Conservation (phyloP, 2,797 vertebrate species). For the Prionace glauca region DNA sequence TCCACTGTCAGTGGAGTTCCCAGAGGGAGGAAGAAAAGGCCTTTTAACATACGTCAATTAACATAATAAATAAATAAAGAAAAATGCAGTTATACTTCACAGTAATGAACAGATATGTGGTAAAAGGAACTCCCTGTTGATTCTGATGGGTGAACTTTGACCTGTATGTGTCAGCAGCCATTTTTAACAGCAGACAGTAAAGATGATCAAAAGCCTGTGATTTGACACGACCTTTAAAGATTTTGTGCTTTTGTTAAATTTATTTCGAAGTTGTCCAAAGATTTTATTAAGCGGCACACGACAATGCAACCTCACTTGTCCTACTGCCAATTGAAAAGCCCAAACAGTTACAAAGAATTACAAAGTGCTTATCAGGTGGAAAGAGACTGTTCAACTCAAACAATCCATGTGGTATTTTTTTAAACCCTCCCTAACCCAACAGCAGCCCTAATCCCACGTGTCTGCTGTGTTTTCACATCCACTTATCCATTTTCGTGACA, state of each 20-base stretch:
- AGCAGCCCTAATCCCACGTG: not conserved
- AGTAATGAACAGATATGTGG: conserved; percentile 2
- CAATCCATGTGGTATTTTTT: not conserved
- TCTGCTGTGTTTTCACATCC: not conserved
- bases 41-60: conserved; percentile 25
- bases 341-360: not conserved
- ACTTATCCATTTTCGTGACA: not conserved
- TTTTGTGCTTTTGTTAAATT: not conserved
- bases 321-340: not conserved
- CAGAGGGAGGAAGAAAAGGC: not conserved
- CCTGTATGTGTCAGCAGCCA: not conserved
- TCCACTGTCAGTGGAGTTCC: conserved; percentile 24
- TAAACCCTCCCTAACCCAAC: not conserved
- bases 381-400: not conserved
- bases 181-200: not conserved
- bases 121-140: not conserved
- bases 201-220: conserved; percentile 11
- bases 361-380: not conserved
- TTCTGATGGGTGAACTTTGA: not conserved
- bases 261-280: conserved; percentile 13
- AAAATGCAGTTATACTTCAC: not conserved
- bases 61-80: conserved; percentile 24
- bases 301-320: not conserved
- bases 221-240: conserved; percentile 1
- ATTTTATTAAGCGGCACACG: not conserved